Base-by-base conservation (phyloP, 2,888 invertebrate species). In the Conchocele bisecta region DNA sequence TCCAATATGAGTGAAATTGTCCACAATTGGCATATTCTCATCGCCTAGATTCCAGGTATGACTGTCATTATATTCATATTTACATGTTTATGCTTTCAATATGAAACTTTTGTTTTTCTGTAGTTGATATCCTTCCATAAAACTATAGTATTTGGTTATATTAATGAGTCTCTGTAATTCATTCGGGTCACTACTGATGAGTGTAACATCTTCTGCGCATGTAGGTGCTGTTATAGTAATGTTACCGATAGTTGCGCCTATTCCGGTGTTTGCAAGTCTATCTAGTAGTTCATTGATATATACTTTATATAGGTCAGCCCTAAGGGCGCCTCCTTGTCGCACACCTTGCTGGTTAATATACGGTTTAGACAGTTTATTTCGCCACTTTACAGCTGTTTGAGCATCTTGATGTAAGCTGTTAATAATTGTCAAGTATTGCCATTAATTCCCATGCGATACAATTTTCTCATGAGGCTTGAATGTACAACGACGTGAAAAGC, bases 271-370 rank as follows among this genome's bases (percentile, higher is more conserved):
- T 6, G 28, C 29, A 20, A 50, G n/a, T 50, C 29, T 50, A 17
- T 50, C 50, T 15, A 50, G 17, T n/a, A 4, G 50, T 28, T 33
- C 50, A 28, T 50, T 50, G 29, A 9, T 33, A 50, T 50, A 50
- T 9, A 50, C 29, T 50, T 50, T 50, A 20, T 31, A 50, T 13
- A 50, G 50, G 29, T 57, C 33, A 7, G 41, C 31, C 13, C 29
- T 17, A 31, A 65, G 26, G 29, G 50, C 20, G 54, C 57, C 50
- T 33, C 57, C 13, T 50, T 65, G 50, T 9, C 41, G 9, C 35
- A 54, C 26, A 41, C 46, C 33, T 26, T 65, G 41, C 57, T 54
- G 35, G 51, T 65, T 41, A 33, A 31, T 28, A 20, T 37, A 29
- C 13, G 24, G 11, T 29, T 22, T 44, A 1, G 20, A 17, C 44